Evolutionary conservation across 2,888 invertebrate species (phyloP), one percentile per base, ranked within the genome.

Genomic region (Anoplius nigerrimus): DNA sequence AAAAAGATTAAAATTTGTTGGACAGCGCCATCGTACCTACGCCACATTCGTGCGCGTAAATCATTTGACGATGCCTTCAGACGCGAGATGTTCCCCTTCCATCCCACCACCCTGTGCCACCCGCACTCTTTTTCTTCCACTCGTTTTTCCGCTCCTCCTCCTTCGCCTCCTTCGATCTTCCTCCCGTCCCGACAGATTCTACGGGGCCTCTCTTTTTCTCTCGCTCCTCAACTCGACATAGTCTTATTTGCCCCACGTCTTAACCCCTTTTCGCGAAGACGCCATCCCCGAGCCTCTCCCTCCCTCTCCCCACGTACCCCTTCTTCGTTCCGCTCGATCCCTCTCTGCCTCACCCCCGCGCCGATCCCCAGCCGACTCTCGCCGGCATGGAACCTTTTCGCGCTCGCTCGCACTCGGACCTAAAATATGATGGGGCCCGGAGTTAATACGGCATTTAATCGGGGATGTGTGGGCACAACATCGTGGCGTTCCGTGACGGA

Each of bases 371-470:
- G 24, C 48, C n/a, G 46, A 13, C 46, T 24, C 27, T n/a, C 27
- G 46, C 46, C 45, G n/a, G n/a, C 42, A 34, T 13, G 1, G 45
- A 22, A 16, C 52, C 52, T 57, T 22, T 54, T 54, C 63, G 62
- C 59, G 65, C n/a, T 11, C 59, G 20, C 57, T 59, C 71, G 24
- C 66, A 43, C 53, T 57, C 65, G 66, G 66, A 59, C 71, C 78
- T 83, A 76, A 84, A 82, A 83, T 83, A 84, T 75, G 84, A 83
- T 73, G 75, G 73, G 78, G 71, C 76, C 71, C 74, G 72, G 60
- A 80, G 82, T 84, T 86, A 84, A 84, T 84, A 79, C 82, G 83
- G 84, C 78, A 83, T 85, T 84, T 85, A 86, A 86, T 86, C 85
- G 84, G 76, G 74, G 73, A 83, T 82, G 83, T 84, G 83, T 82